Evolutionary conservation across 2,888 invertebrate genomes (phyloP), one percentile per base, ranked within the genome.

Genomic region (Trilocha varians): DNA sequence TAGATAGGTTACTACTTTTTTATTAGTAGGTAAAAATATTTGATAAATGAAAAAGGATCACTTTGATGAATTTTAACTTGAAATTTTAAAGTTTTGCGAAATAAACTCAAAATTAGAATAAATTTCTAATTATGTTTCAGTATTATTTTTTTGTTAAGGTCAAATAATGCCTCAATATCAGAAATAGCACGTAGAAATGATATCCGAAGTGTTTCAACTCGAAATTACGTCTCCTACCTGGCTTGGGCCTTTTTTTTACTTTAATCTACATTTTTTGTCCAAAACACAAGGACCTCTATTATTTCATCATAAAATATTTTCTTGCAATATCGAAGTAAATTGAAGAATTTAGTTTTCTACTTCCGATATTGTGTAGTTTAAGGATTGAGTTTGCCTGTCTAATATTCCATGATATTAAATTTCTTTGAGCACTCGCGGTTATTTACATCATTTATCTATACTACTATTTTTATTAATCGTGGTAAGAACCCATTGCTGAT

Each of bases 291-390:
- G 8, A 25, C 25, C 25, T 25, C 25, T 70, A 76, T 78, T 77
- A 78, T 78, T 75, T 75, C 63, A 68, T 72, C 76, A 68, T 78
- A 77, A 77, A 77, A 73, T 72, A 65, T 73, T 76, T 46, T 75
- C 75, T 68, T 65, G 62, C 58, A 62, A 62, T 60, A 55, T 56
- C 57, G 52, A 50, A 47, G 40, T 36, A 46, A 41, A 47, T 41
- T 47, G 48, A 48, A 45, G 41, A 50, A 38, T 43, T 48, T 38
- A 42, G 36, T 51, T 25, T 25, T 6, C 2, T 25, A 9, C 3
- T 5, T 25, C 2, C 2, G 4, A 25, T n/a, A 25, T 9, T 9
- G 11, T 25, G 25, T 25, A 25, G 25, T 25, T n/a, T 9, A 25
- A 6, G 8, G 25, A 25, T 25, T 9, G 5, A 9, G 25, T 6